Percentiles rank a stretch among this genome's conserved stretches.
phyloP scores from a whole-genome alignment of 2,888 invertebrate genomes.

The Plagodis pulveraria region DNA sequence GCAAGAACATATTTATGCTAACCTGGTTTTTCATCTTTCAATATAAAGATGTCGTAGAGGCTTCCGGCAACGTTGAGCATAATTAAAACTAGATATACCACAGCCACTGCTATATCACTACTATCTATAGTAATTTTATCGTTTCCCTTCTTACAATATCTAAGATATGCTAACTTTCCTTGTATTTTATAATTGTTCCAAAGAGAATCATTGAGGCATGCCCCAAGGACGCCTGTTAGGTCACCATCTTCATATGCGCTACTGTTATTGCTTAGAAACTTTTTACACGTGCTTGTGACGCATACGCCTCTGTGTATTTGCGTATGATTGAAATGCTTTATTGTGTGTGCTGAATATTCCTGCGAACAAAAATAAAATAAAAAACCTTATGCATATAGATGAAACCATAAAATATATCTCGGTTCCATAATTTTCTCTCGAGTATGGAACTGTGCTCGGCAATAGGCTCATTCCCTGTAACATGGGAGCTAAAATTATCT shows the following conservation, averaged over 20 bases:
- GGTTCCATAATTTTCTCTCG: too few relatives aligned
- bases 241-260: constrained; percentile 38
- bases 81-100: constrained; percentile 51
- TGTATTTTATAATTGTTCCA: constrained; percentile 61
- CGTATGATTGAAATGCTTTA: constrained; percentile 73
- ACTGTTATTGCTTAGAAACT: constrained; percentile 32
- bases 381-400: background rate
- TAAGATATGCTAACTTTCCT: constrained; percentile 52
- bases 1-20: background rate
- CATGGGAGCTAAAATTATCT: too few relatives aligned
- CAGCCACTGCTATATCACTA: constrained; percentile 59
- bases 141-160: constrained; percentile 60
- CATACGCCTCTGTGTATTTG: constrained; percentile 72
- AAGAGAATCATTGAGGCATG: constrained; percentile 65
- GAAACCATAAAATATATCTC: too few relatives aligned
- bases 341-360: constrained; percentile 64
- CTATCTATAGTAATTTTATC: constrained; percentile 50
- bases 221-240: constrained; percentile 57
- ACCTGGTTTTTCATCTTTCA: constrained; percentile 51
- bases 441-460: too few relatives aligned
- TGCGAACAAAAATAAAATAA: constrained; percentile 36
- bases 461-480: too few relatives aligned
- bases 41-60: constrained; percentile 53
- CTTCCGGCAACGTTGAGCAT: constrained; percentile 62
- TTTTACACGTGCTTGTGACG: constrained; percentile 59